Evolutionary conservation across 1,140 invertebrate genomes (phyloP).

Genomic region (Orchesella cincta): DNA sequence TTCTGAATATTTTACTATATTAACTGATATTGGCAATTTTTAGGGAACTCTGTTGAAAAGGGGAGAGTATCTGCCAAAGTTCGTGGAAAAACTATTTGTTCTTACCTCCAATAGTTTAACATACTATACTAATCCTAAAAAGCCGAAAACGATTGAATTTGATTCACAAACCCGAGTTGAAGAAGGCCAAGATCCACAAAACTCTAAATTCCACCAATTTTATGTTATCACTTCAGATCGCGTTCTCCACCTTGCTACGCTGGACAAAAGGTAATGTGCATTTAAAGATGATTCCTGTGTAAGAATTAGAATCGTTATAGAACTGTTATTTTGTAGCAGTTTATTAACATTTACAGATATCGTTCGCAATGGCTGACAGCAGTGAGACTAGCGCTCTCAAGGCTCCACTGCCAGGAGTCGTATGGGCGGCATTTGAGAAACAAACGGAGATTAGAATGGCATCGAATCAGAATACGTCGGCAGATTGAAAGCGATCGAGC

Average conservation of each 20-base stretch:
- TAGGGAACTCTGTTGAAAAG: conserved; percentile 71
- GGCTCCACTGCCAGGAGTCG: conserved; percentile 45
- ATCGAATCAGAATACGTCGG: conserved; percentile 40
- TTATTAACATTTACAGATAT: conserved; percentile 37
- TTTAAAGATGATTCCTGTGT: neutral
- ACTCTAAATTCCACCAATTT: conserved; percentile 60
- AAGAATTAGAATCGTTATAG: neutral
- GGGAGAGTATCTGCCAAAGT: conserved; percentile 72
- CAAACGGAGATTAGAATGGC: conserved; percentile 50
- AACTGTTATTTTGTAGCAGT: neutral
- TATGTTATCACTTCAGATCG: conserved; percentile 67
- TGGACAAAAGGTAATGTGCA: conserved; percentile 46
- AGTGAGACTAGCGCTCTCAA: conserved; percentile 44
- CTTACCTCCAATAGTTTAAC: conserved; percentile 71
- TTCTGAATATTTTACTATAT: conserved; percentile 3
- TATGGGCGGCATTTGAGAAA: conserved; percentile 46
- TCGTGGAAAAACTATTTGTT: conserved; percentile 79
- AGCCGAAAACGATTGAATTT: conserved; percentile 67
- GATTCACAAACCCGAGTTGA: conserved; percentile 69
- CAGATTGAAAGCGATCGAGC: conserved; percentile 46
- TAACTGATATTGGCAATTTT: conserved; percentile 48
- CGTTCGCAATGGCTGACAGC: conserved; percentile 47
- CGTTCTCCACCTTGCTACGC: conserved; percentile 64
- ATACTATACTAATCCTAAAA: conserved; percentile 73
- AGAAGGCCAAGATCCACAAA: conserved; percentile 58